phyloP scores from a whole-genome alignment of 1,140 invertebrate species.

The Sarcophaga peregrina region DNA sequence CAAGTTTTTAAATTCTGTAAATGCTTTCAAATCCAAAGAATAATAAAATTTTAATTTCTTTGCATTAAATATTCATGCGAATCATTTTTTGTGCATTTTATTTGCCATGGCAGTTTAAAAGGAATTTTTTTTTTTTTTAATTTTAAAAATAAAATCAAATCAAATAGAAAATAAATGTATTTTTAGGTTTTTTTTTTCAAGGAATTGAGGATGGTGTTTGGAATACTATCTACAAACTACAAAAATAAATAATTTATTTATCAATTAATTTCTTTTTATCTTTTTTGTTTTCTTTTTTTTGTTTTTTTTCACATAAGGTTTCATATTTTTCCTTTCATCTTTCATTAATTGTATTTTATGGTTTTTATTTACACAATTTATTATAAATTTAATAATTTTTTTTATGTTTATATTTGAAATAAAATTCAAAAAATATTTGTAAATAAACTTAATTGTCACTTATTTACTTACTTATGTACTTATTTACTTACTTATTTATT shows the following conservation, averaged over 20 bases:
- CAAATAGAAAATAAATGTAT: neutral
- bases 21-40: neutral
- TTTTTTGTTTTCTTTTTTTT: neutral
- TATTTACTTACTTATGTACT: too few species aligned
- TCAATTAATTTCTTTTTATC: neutral
- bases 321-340: neutral
- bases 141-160: neutral
- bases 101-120: constrained; percentile 16
- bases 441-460: neutral
- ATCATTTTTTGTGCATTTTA: too few species aligned
- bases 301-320: neutral
- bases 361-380: constrained; percentile 19
- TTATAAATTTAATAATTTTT: neutral
- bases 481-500: too few species aligned
- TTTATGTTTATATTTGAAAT: too few species aligned
- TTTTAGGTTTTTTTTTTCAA: too few species aligned
- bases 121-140: neutral
- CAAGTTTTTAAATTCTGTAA: neutral
- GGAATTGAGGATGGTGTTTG: neutral
- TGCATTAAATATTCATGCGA: neutral
- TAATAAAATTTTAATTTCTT: neutral
- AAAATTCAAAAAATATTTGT: neutral
- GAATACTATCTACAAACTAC: constrained; percentile 35
- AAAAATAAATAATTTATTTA: constrained; percentile 32
- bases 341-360: neutral